phyloP scores from a whole-genome alignment of 2,797 vertebrate species.

The Urosaurus nigricauda region DNA sequence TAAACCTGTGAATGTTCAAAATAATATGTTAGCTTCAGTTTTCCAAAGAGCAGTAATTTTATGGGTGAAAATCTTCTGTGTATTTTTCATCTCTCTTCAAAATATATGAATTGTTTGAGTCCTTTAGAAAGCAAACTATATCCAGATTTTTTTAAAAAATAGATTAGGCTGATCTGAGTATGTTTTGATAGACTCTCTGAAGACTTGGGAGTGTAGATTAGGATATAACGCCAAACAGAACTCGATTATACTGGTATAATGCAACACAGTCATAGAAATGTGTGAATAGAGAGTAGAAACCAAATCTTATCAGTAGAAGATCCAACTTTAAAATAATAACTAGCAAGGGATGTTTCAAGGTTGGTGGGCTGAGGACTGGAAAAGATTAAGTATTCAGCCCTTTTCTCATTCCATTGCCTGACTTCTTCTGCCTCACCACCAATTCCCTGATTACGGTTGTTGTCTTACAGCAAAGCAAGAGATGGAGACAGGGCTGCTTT shows the following conservation, averaged over 20 bases:
- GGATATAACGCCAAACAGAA: slow-evolving; percentile 11
- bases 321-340: background rate
- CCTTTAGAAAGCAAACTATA: background rate
- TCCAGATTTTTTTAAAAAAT: background rate
- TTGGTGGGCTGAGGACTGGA: background rate
- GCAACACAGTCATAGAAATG: background rate
- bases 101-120: background rate
- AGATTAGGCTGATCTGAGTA: background rate
- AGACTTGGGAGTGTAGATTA: background rate
- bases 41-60: slow-evolving; percentile 1
- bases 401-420: background rate
- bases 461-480: background rate
- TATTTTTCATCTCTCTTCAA: background rate
- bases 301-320: background rate
- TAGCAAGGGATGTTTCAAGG: background rate
- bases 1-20: background rate
- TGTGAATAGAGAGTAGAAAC: slow-evolving; percentile 2
- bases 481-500: background rate
- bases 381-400: background rate
- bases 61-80: slow-evolving; percentile 1
- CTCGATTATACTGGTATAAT: background rate
- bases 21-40: background rate
- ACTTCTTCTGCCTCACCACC: too few relatives aligned
- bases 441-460: background rate
- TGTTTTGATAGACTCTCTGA: slow-evolving; percentile 20